Conservation (phyloP, 2,888 invertebrate genomes). For the Ligdia adustata region DNA sequence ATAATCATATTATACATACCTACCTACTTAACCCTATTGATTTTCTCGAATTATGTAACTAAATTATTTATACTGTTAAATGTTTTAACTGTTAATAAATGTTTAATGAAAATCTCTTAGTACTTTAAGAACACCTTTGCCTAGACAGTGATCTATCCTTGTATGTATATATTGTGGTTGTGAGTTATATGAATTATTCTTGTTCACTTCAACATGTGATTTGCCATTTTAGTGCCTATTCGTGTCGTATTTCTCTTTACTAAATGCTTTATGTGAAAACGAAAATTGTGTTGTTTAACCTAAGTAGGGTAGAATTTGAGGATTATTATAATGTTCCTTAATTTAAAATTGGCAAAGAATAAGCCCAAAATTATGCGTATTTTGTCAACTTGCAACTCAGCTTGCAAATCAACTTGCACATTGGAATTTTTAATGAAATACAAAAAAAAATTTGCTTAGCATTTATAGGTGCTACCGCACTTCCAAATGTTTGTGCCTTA, state of each 20-base stretch:
- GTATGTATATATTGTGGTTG: slow-evolving; percentile 72
- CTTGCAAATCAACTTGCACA: too few relatives aligned
- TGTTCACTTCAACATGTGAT: slow-evolving; percentile 72
- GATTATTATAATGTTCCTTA: too few relatives aligned
- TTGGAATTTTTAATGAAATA: too few relatives aligned
- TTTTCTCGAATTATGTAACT: slow-evolving; percentile 17
- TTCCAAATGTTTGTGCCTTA: too few relatives aligned
- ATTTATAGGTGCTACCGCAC: too few relatives aligned
- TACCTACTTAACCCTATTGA: slow-evolving; percentile 1
- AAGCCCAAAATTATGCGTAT: too few relatives aligned
- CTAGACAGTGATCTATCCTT: slow-evolving; percentile 42
- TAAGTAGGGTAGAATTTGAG: slow-evolving; percentile 6
- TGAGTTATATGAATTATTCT: slow-evolving; percentile 63
- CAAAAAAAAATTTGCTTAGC: too few relatives aligned
- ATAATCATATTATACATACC: neutral
- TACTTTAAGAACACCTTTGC: slow-evolving; percentile 14
- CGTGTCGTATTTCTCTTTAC: slow-evolving; percentile 56
- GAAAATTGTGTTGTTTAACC: slow-evolving; percentile 34
- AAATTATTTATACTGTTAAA: slow-evolving; percentile 23
- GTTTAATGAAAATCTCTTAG: neutral
- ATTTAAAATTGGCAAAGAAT: too few relatives aligned
- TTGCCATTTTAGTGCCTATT: slow-evolving; percentile 81
- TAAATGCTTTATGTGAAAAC: slow-evolving; percentile 51
- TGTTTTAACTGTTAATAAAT: neutral
- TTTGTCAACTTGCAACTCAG: too few relatives aligned